Conservation (phyloP, 2,113 vertebrate genomes). For the Indicator maculatus region DNA sequence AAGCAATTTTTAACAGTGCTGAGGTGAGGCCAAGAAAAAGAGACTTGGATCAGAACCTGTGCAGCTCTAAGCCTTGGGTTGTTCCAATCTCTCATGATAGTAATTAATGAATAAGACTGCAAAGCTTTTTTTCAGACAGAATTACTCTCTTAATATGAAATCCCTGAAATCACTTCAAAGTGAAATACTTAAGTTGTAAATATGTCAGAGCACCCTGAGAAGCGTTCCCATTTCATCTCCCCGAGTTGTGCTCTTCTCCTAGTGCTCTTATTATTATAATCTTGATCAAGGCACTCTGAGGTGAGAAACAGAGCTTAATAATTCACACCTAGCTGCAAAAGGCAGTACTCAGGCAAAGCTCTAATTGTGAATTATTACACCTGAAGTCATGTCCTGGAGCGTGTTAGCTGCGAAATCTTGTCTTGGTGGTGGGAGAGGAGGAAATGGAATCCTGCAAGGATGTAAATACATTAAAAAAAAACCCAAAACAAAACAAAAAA, state of each 20-base stretch:
- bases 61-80: not conserved
- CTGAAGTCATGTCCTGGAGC: not conserved
- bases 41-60: slow-evolving; percentile 11
- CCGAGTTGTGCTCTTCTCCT: not conserved
- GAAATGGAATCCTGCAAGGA: not conserved
- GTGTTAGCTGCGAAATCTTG: not conserved
- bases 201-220: not conserved
- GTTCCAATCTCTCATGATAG: not conserved
- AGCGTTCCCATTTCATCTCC: slow-evolving; percentile 10
- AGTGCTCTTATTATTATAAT: not conserved
- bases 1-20: not conserved
- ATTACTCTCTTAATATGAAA: not conserved
- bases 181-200: slow-evolving; percentile 33
- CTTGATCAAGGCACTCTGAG: not conserved
- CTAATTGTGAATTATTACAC: not conserved
- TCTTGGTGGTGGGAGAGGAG: not conserved
- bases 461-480: fast-evolving
- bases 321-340: not conserved
- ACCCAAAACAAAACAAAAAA: too few species aligned
- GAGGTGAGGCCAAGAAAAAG: slow-evolving; percentile 32
- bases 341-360: not conserved
- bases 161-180: slow-evolving; percentile 5
- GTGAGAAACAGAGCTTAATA: not conserved
- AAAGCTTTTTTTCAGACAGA: slow-evolving; percentile 36
- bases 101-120: not conserved